Evolutionary conservation across 2,113 vertebrate species (phyloP).

Genomic region (Carassius auratus): DNA sequence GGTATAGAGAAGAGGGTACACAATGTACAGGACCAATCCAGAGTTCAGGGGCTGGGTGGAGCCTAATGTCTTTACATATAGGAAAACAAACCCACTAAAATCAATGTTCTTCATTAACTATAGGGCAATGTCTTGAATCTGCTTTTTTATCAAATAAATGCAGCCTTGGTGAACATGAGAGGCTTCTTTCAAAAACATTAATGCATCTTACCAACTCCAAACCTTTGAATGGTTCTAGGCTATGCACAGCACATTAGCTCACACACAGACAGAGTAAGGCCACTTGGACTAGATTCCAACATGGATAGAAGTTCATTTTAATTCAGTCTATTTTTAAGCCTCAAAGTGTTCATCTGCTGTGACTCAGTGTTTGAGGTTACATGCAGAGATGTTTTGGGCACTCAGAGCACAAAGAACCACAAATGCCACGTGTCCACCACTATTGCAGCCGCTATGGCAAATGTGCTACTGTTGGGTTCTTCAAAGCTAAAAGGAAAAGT

Average conservation of each 20-base stretch:
- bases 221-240: not conserved
- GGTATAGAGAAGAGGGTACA: not conserved
- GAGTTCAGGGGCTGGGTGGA: not conserved
- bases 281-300: not conserved
- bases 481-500: not conserved
- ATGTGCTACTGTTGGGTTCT: not conserved
- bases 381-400: constrained; percentile 10
- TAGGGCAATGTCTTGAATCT: not conserved
- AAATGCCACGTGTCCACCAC: constrained; percentile 1
- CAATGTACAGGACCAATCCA: not conserved
- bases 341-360: constrained; percentile 5
- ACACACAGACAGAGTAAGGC: not conserved
- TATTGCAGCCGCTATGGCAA: constrained; percentile 44
- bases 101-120: not conserved
- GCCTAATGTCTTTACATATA: constrained; percentile 17
- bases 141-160: not conserved
- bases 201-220: too few species aligned
- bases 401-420: constrained; percentile 29
- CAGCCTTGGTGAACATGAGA: not conserved
- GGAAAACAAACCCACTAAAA: not conserved
- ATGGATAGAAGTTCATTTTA: constrained; percentile 6
- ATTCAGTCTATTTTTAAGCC: not conserved
- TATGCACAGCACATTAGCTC: not conserved
- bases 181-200: too few species aligned
- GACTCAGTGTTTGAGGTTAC: constrained; percentile 21